phyloP scores from a whole-genome alignment of 1,140 invertebrate genomes.

The Micrasema minimum region DNA sequence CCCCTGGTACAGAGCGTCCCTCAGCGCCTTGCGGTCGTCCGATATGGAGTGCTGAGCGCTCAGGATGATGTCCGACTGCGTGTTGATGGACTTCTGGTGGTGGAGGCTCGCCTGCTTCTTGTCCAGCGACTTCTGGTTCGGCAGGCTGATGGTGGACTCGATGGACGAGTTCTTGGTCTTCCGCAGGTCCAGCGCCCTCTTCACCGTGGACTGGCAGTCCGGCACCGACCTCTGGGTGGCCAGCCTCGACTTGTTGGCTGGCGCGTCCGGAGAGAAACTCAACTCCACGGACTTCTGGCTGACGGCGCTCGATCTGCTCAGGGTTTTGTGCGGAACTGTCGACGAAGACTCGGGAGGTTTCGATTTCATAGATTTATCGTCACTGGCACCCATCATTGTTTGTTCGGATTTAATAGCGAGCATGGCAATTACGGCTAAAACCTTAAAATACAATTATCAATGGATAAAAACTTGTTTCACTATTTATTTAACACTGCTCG shows the following conservation, averaged over 20 bases:
- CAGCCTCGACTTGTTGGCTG: conserved; percentile 63
- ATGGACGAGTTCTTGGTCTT: conserved; percentile 66
- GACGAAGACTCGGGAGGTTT: conserved; percentile 55
- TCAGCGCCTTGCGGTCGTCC: conserved; percentile 76
- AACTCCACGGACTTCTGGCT: conserved; percentile 70
- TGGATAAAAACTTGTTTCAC: neutral
- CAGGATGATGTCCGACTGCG: conserved; percentile 65
- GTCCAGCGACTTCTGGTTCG: conserved; percentile 66
- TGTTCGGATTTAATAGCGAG: conserved; percentile 63
- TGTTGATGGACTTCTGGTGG: conserved; percentile 64
- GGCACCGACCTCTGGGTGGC: conserved; percentile 63
- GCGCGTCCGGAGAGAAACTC: conserved; percentile 60
- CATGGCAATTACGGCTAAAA: conserved; percentile 53
- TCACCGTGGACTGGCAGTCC: conserved; percentile 61
- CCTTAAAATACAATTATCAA: too few species aligned
- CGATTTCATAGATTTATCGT: conserved; percentile 32
- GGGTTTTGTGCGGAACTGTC: conserved; percentile 48
- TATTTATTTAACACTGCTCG: too few species aligned
- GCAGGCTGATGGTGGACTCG: conserved; percentile 66
- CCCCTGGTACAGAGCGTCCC: conserved; percentile 82
- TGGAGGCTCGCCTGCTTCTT: conserved; percentile 63
- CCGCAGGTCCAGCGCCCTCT: conserved; percentile 62
- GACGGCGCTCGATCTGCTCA: conserved; percentile 67
- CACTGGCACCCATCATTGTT: conserved; percentile 43
- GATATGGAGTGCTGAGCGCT: conserved; percentile 69